Percentiles rank a stretch among this genome's conserved stretches.
These are phyloP conservation scores for Gymnocypris eckloni DNA, from an alignment of 2,797 vertebrate species.

Conservation along the genomic window DNA sequence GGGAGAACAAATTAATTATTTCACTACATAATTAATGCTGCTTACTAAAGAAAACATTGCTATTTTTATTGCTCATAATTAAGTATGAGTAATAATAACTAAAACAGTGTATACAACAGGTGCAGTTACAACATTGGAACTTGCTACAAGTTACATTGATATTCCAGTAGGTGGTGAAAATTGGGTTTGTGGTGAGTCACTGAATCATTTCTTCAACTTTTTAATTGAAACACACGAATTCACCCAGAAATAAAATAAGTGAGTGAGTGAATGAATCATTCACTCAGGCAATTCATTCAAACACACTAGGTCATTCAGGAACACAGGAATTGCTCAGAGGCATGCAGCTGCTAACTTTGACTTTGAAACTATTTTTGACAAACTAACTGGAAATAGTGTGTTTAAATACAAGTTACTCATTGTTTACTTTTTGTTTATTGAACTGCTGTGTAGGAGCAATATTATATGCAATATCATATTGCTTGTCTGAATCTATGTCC, in stretches of 20 bases:
- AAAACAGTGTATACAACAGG: not conserved
- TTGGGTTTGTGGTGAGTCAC: not conserved
- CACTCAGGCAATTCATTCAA: not conserved
- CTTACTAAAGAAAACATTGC: not conserved
- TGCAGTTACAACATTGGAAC: not conserved
- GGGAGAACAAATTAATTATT: conserved; percentile 18
- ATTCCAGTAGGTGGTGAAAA: not conserved
- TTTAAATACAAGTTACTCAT: not conserved
- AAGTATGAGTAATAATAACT: not conserved
- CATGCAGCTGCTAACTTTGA: not conserved
- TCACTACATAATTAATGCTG: not conserved
- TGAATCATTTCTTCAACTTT: not conserved
- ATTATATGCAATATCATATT: not conserved
- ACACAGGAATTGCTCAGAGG: not conserved
- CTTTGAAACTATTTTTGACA: not conserved
- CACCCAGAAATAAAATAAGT: too few species aligned
- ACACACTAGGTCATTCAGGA: not conserved
- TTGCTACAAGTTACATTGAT: not conserved
- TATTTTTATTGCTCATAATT: not conserved
- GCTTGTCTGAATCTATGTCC: not conserved
- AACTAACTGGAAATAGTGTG: not conserved
- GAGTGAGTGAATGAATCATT: not conserved
- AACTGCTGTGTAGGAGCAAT: not conserved
- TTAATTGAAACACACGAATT: not conserved
- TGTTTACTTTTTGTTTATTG: not conserved